Percentiles rank a stretch among this genome's conserved stretches.
phyloP scores from a whole-genome alignment of 2,797 vertebrate genomes.

The Parauchenoglanis ngamensis region DNA sequence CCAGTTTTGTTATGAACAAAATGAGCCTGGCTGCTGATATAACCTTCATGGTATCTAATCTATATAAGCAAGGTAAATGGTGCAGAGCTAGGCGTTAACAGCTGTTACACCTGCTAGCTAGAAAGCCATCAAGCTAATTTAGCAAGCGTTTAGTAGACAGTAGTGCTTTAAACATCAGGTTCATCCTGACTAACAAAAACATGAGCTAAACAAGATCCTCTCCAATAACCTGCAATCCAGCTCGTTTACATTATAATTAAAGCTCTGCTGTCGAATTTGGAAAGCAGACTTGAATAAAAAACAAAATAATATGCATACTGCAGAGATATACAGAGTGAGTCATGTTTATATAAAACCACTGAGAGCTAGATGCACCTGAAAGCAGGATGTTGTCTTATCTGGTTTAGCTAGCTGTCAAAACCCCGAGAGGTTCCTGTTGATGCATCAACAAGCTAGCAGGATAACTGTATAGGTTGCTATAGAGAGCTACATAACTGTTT shows the following conservation, averaged over 20 bases:
- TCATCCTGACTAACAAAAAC: not conserved
- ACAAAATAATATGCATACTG: not conserved
- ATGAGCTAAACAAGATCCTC: not conserved
- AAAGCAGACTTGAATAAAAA: not conserved
- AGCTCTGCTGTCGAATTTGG: not conserved
- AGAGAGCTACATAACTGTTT: not conserved
- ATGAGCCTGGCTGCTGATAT: not conserved
- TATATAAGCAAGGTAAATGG: not conserved
- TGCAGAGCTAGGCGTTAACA: not conserved
- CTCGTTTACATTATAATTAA: not conserved
- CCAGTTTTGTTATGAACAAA: not conserved
- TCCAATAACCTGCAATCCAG: not conserved
- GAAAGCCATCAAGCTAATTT: not conserved
- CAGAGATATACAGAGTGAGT: not conserved
- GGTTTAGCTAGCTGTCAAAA: slow-evolving; percentile 15
- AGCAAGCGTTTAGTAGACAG: not conserved
- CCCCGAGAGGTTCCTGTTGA: slow-evolving; percentile 6
- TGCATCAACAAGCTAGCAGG: slow-evolving; percentile 27
- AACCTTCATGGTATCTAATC: not conserved
- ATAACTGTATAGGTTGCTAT: not conserved
- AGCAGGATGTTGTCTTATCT: not conserved
- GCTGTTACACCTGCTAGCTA: slow-evolving; percentile 29
- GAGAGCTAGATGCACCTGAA: not conserved
- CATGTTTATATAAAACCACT: not conserved
- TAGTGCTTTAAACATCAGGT: not conserved